These are phyloP conservation scores for Habroteleia sp. DNA, from an alignment of 2,888 invertebrate species.

Conservation along the genomic window DNA sequence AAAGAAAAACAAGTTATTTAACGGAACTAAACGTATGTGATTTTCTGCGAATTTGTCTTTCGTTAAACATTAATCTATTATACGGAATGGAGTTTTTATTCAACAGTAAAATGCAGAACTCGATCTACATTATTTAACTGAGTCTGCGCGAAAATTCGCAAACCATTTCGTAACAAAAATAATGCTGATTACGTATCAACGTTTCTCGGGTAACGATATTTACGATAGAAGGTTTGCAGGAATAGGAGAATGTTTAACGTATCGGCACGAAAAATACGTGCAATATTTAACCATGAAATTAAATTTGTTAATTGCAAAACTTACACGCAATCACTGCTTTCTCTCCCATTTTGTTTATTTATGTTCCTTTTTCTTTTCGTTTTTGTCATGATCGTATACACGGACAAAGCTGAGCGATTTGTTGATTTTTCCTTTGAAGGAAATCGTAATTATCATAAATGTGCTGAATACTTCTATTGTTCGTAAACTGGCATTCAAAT, in stretches of 20 bases:
- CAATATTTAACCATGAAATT: constrained; percentile 26
- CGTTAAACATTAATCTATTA: constrained; percentile 8
- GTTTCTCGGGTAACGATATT: constrained; percentile 16
- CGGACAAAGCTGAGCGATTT: constrained; percentile 24
- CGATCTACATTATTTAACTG: constrained; percentile 8
- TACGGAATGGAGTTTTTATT: neutral
- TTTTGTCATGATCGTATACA: neutral
- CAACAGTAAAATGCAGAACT: constrained; percentile 1
- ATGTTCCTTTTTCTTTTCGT: neutral
- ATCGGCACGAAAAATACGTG: constrained; percentile 5
- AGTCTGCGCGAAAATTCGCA: neutral
- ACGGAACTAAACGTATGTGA: neutral
- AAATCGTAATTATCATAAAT: constrained; percentile 54
- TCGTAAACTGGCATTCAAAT: constrained; percentile 53
- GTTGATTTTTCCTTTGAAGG: constrained; percentile 28
- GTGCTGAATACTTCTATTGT: constrained; percentile 45
- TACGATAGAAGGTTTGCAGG: neutral
- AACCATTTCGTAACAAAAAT: constrained; percentile 3
- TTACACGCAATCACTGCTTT: neutral
- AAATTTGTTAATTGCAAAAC: constrained; percentile 20
- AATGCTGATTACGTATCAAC: constrained; percentile 27
- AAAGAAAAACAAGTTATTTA: neutral
- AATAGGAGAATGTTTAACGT: constrained; percentile 37
- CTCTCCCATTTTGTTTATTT: neutral
- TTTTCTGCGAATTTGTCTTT: constrained; percentile 10